Evolutionary conservation across 2,888 invertebrate genomes (phyloP).

Genomic region (Drosophila rellima): DNA sequence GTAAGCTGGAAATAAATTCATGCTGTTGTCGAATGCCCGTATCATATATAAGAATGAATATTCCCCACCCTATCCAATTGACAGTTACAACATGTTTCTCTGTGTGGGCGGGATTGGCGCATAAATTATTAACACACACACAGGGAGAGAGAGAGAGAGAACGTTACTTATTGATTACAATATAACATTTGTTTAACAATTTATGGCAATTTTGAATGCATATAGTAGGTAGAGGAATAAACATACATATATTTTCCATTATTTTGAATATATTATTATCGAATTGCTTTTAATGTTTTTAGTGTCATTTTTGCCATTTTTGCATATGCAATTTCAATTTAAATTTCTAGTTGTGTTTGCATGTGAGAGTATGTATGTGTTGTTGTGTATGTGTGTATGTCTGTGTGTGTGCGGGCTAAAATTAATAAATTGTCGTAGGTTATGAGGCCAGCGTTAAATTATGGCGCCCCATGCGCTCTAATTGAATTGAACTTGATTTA

Average conservation of each 20-base stretch:
- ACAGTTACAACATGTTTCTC: slow-evolving; percentile 73
- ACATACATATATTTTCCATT: slow-evolving; percentile 17
- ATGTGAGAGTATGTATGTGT: neutral
- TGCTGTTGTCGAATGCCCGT: slow-evolving; percentile 43
- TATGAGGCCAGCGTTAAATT: slow-evolving; percentile 64
- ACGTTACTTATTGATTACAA: slow-evolving; percentile 70
- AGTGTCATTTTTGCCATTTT: slow-evolving; percentile 35
- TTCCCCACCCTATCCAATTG: slow-evolving; percentile 43
- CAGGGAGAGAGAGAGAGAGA: neutral
- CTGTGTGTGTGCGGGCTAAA: slow-evolving; percentile 27
- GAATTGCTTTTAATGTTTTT: slow-evolving; percentile 54
- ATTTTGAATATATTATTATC: slow-evolving; percentile 34
- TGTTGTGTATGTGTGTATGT: neutral
- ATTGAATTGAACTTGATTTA: slow-evolving; percentile 81
- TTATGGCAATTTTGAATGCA: slow-evolving; percentile 60
- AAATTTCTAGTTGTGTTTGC: slow-evolving; percentile 41
- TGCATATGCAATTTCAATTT: slow-evolving; percentile 61
- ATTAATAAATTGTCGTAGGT: slow-evolving; percentile 80
- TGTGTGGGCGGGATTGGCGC: slow-evolving; percentile 55
- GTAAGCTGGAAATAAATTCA: slow-evolving; percentile 67
- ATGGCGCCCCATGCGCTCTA: slow-evolving; percentile 67
- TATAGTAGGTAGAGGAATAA: slow-evolving; percentile 12
- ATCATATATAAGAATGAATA: slow-evolving; percentile 21
- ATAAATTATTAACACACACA: slow-evolving; percentile 64
- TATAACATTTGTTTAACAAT: slow-evolving; percentile 78